Base-by-base conservation (phyloP, 2,113 vertebrate species). In the Sinocyclocheilus anophthalmus region DNA sequence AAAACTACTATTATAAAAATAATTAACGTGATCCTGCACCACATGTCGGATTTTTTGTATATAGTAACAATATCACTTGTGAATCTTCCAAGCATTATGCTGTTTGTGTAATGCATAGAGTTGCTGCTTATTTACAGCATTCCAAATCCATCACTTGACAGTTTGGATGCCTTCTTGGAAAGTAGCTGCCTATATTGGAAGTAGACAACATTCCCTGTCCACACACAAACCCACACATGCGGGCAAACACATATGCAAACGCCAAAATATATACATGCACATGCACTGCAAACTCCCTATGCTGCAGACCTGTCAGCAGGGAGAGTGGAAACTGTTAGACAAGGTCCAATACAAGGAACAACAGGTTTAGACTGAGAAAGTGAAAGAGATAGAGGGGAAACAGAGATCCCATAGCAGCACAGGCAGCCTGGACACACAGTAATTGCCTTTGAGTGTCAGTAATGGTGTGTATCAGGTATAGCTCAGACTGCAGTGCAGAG, bases 241-340 rank as follows among this genome's bases (percentile, higher is more conserved):
- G 82, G 85, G 81, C 59, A 86, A 69, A 88, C 80, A 83, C 86
- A 83, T 55, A 87, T 67, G 78, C 86, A 79, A 24, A 80, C 14
- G 50, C 83, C 57, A 30, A 76, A 7, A 59, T 26, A 14, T 73
- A 72, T 48, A 39, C 81, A 73, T 37, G 84, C 69, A 86, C 86
- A 69, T 37, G 78, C 72, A 84, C 85, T 48, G 72, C 72, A 76
- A 81, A 81, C 87, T 59, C 76, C 22, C 45, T 33, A 57, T 75
- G 75, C 84, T 81, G 78, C 86, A 73, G 80, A 80, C 88, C 86
- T 85, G 78, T 89, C 85, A 85, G 77, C 79, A 83, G 39, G 82
- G 76, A 87, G 73, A 84, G 61, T 79, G 59, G n/a, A 87, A 85
- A 76, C 83, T 86, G 81, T 78, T 81, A 61, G 83, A 87, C 85